Conservation (phyloP, 2,888 invertebrate species). For the Cheilosia vernalis region DNA sequence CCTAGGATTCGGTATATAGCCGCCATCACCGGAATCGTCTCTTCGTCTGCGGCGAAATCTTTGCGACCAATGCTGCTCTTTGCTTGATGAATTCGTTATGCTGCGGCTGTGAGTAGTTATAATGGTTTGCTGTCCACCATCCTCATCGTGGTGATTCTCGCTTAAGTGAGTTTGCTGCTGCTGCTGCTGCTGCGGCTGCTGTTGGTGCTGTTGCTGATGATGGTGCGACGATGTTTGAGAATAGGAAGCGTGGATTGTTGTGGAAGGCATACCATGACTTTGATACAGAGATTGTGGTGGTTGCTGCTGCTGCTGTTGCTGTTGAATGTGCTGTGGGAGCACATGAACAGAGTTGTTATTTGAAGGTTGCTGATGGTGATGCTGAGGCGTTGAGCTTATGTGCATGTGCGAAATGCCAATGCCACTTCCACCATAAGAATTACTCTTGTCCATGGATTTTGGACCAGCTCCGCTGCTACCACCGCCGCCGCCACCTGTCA, state of each 20-base stretch:
- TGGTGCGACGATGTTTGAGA: constrained; percentile 78
- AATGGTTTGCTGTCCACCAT: constrained; percentile 49
- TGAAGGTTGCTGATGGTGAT: constrained; percentile 77
- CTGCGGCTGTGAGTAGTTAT: constrained; percentile 62
- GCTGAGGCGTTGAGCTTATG: constrained; percentile 78
- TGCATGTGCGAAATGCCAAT: constrained; percentile 79
- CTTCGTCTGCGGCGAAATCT: constrained; percentile 80
- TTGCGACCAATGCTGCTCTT: constrained; percentile 80
- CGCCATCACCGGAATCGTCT: constrained; percentile 80
- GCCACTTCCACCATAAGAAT: constrained; percentile 77
- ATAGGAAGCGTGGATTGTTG: constrained; percentile 81
- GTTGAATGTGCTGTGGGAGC: constrained; percentile 77
- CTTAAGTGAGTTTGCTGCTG: constrained; percentile 64
- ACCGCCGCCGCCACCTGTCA: constrained; percentile 69
- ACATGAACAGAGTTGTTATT: constrained; percentile 75
- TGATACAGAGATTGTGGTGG: constrained; percentile 79
- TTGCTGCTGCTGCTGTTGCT: constrained; percentile 78
- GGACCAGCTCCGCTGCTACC: constrained; percentile 58
- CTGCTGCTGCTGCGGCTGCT: constrained; percentile 76
- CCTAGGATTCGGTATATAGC: constrained; percentile 79
- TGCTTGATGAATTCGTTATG: constrained; percentile 73
- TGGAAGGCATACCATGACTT: constrained; percentile 80
- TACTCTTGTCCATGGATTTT: constrained; percentile 78
- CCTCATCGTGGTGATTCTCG: constrained; percentile 69
- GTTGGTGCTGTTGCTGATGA: constrained; percentile 77